These are phyloP conservation scores for Coccyzus lansbergi DNA, from an alignment of 2,797 vertebrate species.

Conservation along the genomic window DNA sequence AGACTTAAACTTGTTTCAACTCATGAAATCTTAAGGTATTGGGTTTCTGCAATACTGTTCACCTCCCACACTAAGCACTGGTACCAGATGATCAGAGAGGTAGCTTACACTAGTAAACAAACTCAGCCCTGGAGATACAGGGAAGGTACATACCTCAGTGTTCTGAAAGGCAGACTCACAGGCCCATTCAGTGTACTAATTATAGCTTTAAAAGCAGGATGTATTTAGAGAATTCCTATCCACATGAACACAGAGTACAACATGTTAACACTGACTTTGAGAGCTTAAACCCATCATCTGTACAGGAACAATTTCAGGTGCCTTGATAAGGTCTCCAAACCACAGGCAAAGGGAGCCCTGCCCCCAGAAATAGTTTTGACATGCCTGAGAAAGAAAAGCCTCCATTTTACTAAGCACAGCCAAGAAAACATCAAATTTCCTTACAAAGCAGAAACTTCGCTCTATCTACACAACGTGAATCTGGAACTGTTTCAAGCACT, in stretches of 20 bases:
- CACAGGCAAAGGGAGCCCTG: neutral
- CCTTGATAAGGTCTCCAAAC: conserved; percentile 6
- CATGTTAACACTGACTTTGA: neutral
- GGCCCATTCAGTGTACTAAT: neutral
- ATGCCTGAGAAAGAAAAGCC: neutral
- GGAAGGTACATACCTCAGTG: neutral
- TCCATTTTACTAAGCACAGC: neutral
- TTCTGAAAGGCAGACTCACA: neutral
- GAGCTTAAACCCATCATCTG: neutral
- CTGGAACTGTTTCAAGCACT: neutral
- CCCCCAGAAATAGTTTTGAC: neutral
- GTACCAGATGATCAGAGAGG: neutral
- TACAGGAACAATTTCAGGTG: neutral
- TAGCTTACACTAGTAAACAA: neutral
- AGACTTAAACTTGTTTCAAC: neutral
- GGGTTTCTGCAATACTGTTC: neutral
- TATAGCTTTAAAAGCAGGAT: neutral
- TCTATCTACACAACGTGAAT: neutral
- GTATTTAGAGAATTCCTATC: conserved; percentile 1
- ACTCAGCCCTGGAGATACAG: neutral
- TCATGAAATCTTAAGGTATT: neutral
- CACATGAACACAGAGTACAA: neutral
- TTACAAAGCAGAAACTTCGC: conserved; percentile 10
- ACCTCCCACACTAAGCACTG: neutral
- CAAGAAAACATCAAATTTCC: neutral